These are phyloP conservation scores for Strongylocentrotus purpuratus DNA, from an alignment of 35 echinoderm and acorn worm species.

Conservation along the genomic window DNA sequence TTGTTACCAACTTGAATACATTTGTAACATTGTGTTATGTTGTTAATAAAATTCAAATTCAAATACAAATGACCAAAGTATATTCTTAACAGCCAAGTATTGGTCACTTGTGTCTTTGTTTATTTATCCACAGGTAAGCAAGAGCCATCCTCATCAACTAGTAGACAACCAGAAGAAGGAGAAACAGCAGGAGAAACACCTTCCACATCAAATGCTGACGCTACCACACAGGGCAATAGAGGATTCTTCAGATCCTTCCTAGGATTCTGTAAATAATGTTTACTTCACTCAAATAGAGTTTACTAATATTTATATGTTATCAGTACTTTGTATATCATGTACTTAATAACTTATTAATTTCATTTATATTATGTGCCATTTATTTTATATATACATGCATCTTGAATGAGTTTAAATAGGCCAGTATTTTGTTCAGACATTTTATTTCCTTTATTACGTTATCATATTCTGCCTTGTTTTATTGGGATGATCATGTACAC, in stretches of 20 bases:
- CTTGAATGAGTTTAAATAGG: neutral
- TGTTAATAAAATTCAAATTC: neutral
- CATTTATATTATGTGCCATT: neutral
- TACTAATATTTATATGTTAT: neutral
- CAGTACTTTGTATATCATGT: slow-evolving; percentile 24
- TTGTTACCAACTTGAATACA: too few relatives aligned
- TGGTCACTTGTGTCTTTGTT: neutral
- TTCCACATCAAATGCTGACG: neutral
- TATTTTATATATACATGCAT: neutral
- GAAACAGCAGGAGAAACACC: slow-evolving; percentile 11
- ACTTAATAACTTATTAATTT: neutral
- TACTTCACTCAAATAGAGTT: neutral
- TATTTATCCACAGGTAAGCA: neutral
- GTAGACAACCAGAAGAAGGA: neutral
- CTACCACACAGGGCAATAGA: neutral
- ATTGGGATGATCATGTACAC: neutral
- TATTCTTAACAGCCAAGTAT: too few relatives aligned
- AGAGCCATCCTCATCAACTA: neutral
- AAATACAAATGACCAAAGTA: too few relatives aligned
- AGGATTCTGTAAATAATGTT: slow-evolving; percentile 32
- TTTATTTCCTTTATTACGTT: neutral
- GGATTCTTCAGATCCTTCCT: slow-evolving; percentile 29
- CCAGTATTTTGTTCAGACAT: neutral
- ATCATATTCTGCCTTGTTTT: neutral
- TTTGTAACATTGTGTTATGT: too few relatives aligned